phyloP scores from a whole-genome alignment of 2,888 invertebrate species.

The Dynastes maya region DNA sequence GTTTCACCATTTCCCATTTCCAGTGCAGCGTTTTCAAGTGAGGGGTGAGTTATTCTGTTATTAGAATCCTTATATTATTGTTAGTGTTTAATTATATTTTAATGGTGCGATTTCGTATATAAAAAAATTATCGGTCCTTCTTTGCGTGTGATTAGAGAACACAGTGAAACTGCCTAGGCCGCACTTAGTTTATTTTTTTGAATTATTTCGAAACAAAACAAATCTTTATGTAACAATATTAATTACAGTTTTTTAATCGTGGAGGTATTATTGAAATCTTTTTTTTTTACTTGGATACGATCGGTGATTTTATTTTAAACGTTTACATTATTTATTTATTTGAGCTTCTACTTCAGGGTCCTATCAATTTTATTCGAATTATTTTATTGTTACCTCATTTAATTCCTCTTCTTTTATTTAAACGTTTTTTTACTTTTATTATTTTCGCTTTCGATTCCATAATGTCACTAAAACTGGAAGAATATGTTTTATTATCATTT shows the following conservation, averaged over 20 bases:
- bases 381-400: constrained; percentile 15
- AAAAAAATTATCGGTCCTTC: not conserved
- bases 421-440: constrained; percentile 20
- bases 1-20: constrained; percentile 59
- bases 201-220: constrained; percentile 9
- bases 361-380: not conserved
- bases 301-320: constrained; percentile 4
- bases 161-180: constrained; percentile 60
- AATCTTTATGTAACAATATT: constrained; percentile 9
- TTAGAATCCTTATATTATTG: constrained; percentile 4
- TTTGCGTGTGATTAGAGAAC: constrained; percentile 36
- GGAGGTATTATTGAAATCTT: constrained; percentile 1
- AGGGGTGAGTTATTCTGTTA: constrained; percentile 39
- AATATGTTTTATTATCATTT: constrained; percentile 23
- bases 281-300: constrained; percentile 3
- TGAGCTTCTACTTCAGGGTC: constrained; percentile 1
- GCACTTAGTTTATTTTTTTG: constrained; percentile 16
- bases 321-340: constrained; percentile 1
- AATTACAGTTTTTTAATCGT: constrained; percentile 15
- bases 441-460: constrained; percentile 14
- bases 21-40: too few relatives aligned
- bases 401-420: not conserved
- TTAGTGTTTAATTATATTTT: constrained; percentile 20
- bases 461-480: constrained; percentile 34
- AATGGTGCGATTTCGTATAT: constrained; percentile 39